Base-by-base conservation (phyloP, 92 coral and sea anemone genomes). In the Bergia sp. region DNA sequence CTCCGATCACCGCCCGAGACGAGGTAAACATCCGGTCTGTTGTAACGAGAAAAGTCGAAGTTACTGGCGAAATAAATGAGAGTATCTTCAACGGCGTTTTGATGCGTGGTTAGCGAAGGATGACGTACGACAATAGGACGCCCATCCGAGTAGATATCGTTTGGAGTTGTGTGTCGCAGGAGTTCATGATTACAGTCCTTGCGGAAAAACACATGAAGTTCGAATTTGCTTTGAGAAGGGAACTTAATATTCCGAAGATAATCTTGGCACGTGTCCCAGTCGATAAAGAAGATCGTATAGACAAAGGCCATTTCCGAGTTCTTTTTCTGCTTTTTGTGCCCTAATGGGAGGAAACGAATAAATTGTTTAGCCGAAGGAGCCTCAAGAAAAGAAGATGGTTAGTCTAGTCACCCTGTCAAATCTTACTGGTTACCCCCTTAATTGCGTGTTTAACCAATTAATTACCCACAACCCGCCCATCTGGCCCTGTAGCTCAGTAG, bases 1-100 rank as follows among this genome's bases (percentile, higher is more conserved):
- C 94, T 93, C 79, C 97, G 95, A 93, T 90, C 90, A 44, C 92
- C 95, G 1, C 97, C 95, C 88, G 97, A 94, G 37, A 94, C 97
- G 85, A 94, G 84, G 88, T 94, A 94, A 21, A 93, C 97, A 65
- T 94, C 95, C 82, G 97, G 95, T 73, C 93, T 94, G 80, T 89
- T 94, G 83, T 89, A 93, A 8, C 95, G 92, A 47, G 97, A 91
- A 77, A 89, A 94, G 85, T 93, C 97, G 93, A 86, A 94, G 12
- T 92, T 90, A 76, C 97, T 94, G 7, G 93, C 93, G 90, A 90
- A 92, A 88, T 94, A 88, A 36, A 93, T 93, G 88, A 94, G 95
- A 39, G 88, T 88, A 65, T 94, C 97, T 58, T 94, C 95, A 88
- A 94, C 95, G 44, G 95, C 95, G 65, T 94, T 93, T 89, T 86